A percentile compares a stretch with the other conserved stretches of the same genome.
Evolutionary conservation across 1,140 invertebrate genomes (phyloP).

Genomic region (Musca vetustissima): DNA sequence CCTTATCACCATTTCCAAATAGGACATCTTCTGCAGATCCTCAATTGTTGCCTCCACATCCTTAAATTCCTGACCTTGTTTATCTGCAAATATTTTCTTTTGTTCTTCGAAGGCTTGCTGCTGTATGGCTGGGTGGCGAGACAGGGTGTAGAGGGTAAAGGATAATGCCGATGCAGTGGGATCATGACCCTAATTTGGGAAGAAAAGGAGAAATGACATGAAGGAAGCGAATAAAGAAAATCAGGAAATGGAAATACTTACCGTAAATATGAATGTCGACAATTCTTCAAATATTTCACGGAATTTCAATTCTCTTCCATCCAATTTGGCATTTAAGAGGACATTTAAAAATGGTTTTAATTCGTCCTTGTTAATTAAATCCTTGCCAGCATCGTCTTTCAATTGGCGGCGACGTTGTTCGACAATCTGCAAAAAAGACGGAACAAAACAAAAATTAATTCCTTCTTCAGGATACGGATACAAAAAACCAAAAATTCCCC

Average conservation of each 20-base stretch:
- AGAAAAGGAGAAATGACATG: background rate
- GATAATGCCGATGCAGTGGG: constrained; percentile 43
- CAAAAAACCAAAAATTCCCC: too few species aligned
- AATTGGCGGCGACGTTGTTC: constrained; percentile 31
- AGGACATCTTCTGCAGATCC: constrained; percentile 61
- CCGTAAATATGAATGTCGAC: constrained; percentile 75
- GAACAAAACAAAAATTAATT: background rate
- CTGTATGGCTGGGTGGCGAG: constrained; percentile 55
- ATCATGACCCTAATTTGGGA: constrained; percentile 60
- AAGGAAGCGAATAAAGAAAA: background rate
- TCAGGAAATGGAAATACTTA: constrained; percentile 45
- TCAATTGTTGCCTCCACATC: constrained; percentile 38
- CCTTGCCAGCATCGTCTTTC: constrained; percentile 5
- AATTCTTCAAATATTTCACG: constrained; percentile 71
- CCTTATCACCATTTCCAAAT: constrained; percentile 71
- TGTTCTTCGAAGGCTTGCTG: constrained; percentile 63
- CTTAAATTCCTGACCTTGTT: constrained; percentile 48
- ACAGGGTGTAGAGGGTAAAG: constrained; percentile 47
- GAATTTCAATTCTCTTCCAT: constrained; percentile 62
- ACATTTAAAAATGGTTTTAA: constrained; percentile 38
- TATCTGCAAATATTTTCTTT: constrained; percentile 58
- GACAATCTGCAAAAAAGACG: constrained; percentile 35
- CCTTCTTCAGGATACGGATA: too few species aligned
- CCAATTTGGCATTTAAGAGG: constrained; percentile 52
- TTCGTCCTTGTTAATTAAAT: too few species aligned